Percentiles rank a stretch among this genome's conserved stretches.
Evolutionary conservation across 2,113 vertebrate genomes (phyloP).

Genomic region (Colaptes auratus): DNA sequence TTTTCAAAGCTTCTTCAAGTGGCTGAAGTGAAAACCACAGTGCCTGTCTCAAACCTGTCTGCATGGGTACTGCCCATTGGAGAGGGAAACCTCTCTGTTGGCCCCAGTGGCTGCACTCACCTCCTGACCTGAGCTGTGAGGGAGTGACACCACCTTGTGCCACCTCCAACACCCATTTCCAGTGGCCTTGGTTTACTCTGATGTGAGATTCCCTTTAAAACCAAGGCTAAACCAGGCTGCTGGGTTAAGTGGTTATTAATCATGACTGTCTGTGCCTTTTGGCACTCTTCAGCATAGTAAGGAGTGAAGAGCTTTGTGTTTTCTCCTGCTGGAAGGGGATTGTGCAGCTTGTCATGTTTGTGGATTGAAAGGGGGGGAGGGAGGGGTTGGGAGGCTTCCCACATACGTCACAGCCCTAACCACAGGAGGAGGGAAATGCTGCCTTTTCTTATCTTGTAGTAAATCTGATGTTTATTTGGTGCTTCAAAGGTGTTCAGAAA

Average conservation of each 20-base stretch:
- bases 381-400: neutral
- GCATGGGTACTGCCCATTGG: neutral
- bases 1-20: neutral
- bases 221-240: neutral
- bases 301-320: slow-evolving; percentile 11
- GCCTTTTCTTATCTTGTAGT: neutral
- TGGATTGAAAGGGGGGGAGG: neutral
- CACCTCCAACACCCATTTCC: neutral
- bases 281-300: slow-evolving; percentile 61
- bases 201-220: neutral
- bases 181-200: neutral
- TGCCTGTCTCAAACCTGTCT: neutral
- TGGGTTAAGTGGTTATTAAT: neutral
- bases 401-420: neutral
- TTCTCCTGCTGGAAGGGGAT: neutral
- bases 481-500: slow-evolving; percentile 28
- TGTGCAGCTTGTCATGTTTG: slow-evolving; percentile 7
- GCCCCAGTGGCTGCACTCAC: neutral
- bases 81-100: neutral
- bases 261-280: slow-evolving; percentile 38
- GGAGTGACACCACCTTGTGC: neutral
- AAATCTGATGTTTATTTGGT: slow-evolving; percentile 37
- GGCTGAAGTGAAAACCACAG: neutral
- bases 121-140: neutral
- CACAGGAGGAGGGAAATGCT: neutral